phyloP scores from a whole-genome alignment of 2,113 vertebrate genomes.

The Tympanuchus pallidicinctus region DNA sequence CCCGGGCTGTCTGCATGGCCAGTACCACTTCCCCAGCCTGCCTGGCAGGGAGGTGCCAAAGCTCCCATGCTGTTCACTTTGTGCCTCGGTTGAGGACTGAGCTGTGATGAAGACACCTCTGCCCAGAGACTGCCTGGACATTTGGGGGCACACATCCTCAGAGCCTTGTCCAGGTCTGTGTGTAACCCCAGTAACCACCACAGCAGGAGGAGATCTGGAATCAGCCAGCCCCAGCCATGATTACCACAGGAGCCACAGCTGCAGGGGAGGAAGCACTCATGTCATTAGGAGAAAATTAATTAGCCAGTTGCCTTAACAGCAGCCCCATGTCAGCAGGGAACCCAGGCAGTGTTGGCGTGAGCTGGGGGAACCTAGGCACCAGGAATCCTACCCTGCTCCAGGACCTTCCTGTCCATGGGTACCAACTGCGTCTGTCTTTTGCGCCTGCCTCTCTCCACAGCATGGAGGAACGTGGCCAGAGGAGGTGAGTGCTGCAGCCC shows the following conservation, averaged over 20 bases:
- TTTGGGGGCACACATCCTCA: neutral
- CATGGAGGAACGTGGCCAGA: neutral
- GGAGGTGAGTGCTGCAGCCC: neutral
- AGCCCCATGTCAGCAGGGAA: neutral
- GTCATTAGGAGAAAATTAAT: conserved; percentile 49
- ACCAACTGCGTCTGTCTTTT: neutral
- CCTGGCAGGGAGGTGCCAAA: neutral
- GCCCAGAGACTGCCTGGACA: neutral
- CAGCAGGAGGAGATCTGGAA: conserved; percentile 35
- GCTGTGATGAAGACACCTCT: neutral
- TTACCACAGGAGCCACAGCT: conserved; percentile 44
- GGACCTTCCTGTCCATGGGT: neutral
- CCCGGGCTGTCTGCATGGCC: neutral
- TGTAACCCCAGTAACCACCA: neutral
- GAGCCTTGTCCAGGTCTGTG: neutral
- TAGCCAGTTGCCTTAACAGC: conserved; percentile 32
- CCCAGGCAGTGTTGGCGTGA: neutral
- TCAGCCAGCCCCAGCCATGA: neutral
- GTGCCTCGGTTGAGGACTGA: neutral
- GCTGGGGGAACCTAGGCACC: neutral
- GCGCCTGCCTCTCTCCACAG: rapidly evolving
- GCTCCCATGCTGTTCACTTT: neutral
- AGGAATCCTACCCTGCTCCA: neutral
- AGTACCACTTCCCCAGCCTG: neutral
- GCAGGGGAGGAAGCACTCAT: neutral